Evolutionary conservation across 2,888 invertebrate species (phyloP), one percentile per base, ranked within the genome.

Genomic region (Orthosia cruda): DNA sequence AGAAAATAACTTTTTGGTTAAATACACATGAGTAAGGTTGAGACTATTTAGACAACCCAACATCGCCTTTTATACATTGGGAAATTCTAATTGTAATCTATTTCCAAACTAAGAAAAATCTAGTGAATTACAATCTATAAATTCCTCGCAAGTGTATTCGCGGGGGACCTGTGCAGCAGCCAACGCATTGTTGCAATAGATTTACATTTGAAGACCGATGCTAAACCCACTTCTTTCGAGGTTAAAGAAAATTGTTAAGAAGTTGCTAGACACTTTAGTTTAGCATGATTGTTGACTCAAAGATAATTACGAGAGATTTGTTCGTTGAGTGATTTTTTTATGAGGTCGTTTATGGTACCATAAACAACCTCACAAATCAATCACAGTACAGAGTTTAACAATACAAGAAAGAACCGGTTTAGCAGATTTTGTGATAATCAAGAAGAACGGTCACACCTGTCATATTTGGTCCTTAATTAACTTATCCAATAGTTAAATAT

Each of bases 141-240:
- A 57, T 2, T 49, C 9, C 32, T 49, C 5, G n/a, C 40, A 2
- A 50, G 1, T 9, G 23, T 57, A 18, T 49, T 49, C 23, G 16
- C 16, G 16, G 16, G 23, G 16, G 50, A 58, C 71, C 70, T 69
- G 49, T 68, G 26, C 54, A 54, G 26, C 26, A 26, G 26, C 26
- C 3, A 32, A n/a, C 32, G 23, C 57, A 49, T 49, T 57, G 32
- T 70, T 71, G 49, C 47, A 57, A 71, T 18, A 49, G 15, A 57
- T 57, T 55, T 55, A 55, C 47, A 70, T 52, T 23, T 45, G 13
- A 45, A 23, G 23, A 12, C 13, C 40, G 18, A 40, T 40, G 3
- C 20, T 49, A 23, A 11, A 11, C 1, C 11, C 5, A 5, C 0
- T 69, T n/a, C 9, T 50, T 40, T 63, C 12, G 11, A 3, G 20